Evolutionary conservation across 1,140 invertebrate genomes (phyloP), one percentile per base, ranked within the genome.

Genomic region (Aphis craccivora): DNA sequence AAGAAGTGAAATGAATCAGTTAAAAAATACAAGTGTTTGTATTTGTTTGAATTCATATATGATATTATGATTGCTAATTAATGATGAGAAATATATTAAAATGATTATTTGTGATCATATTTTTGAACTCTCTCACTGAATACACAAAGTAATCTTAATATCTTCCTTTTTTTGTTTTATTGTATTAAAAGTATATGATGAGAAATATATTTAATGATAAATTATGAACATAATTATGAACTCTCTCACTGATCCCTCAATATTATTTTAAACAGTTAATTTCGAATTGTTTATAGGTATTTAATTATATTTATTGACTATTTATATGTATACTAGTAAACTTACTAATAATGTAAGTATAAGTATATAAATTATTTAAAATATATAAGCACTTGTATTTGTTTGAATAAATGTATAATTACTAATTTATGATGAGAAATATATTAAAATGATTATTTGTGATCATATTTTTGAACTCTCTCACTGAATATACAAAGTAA

Each of bases 401-500:
- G 22, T 40, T 4, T 25, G 2, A 22, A 90, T 90, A 23, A n/a
- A 90, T 40, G 37, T 40, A 40, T 40, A 40, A 40, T 40, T 40
- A 3, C 37, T 40, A 40, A 40, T 40, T 40, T 40, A 40, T 90
- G 89, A 90, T 90, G 89, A 55, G 89, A 90, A 84, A 67, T 90
- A 37, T 53, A 40, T 90, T 55, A 23, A 60, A 90, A 45, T 90
- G 89, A 90, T 55, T 51, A 23, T 14, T 25, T 37, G 1, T 90
- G 48, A 90, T 90, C 22, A 55, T 55, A 55, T 30, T 88, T 90
- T 90, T 90, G 89, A 90, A 90, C 89, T 90, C 89, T 90, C 89
- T 90, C 89, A 90, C 89, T 90, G 89, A 90, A 40, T 67, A 5
- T 1, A 30, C 9, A 14, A 67, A 25, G 11, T n/a, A 37, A 40